Percentiles rank a stretch among this genome's conserved stretches.
These are phyloP conservation scores for Cyphomyrus plagiostoma DNA, from an alignment of 2,113 vertebrate genomes.

Conservation along the genomic window DNA sequence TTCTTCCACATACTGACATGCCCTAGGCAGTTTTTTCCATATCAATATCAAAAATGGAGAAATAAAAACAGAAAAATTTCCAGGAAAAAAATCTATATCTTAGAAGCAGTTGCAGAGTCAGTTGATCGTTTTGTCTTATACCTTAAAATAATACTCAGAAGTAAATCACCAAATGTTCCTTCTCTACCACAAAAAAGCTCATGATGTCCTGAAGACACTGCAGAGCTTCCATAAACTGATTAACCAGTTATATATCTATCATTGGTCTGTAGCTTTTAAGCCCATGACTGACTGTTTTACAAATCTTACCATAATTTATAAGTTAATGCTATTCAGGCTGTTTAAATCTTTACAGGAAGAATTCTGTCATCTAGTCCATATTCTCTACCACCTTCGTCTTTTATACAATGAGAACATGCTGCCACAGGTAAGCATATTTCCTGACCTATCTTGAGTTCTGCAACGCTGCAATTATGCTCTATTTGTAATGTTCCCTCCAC, in stretches of 20 bases:
- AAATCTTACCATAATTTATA: background rate
- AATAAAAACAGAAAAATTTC: background rate
- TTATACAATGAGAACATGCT: background rate
- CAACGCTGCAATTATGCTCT: background rate
- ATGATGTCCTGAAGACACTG: background rate
- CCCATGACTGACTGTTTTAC: background rate
- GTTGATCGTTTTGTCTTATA: background rate
- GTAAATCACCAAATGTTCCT: background rate
- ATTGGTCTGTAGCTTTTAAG: background rate
- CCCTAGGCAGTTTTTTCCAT: background rate
- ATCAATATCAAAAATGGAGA: background rate
- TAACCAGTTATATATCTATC: background rate
- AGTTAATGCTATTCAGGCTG: background rate
- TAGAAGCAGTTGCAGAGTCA: background rate
- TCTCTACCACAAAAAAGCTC: background rate
- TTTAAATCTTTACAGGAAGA: background rate
- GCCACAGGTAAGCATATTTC: background rate
- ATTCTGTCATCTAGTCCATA: background rate
- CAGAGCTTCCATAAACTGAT: background rate
- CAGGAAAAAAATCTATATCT: background rate
- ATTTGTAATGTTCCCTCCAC: background rate
- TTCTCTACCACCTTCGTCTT: background rate
- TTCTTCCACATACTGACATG: background rate
- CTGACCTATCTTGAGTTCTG: background rate
- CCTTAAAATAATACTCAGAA: background rate